A percentile compares a stretch with the other conserved stretches of the same genome.
Conservation (phyloP, 2,888 invertebrate genomes). For the Himalopsyche anomala region DNA sequence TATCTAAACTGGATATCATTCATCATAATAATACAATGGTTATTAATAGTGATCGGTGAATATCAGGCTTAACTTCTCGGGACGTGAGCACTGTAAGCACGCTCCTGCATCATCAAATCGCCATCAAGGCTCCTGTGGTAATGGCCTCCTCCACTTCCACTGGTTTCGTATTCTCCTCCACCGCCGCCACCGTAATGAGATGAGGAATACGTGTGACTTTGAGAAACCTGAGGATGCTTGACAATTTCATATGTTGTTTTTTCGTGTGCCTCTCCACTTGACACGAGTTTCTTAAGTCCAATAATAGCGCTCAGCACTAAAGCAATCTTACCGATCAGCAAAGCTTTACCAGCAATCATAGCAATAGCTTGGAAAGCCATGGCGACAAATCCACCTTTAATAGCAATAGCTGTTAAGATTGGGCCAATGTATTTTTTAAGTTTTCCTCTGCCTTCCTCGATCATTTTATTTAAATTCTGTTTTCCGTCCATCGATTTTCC, state of each 20-base stretch:
- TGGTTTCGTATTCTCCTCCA: constrained; percentile 76
- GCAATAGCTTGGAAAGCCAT: constrained; percentile 87
- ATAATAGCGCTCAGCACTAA: constrained; percentile 87
- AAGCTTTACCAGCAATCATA: constrained; percentile 86
- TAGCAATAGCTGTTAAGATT: constrained; percentile 81
- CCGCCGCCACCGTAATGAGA: constrained; percentile 78
- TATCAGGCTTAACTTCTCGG: constrained; percentile 66
- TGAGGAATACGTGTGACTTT: constrained; percentile 85
- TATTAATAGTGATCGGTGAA: neutral
- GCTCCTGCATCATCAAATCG: constrained; percentile 80
- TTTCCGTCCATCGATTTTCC: constrained; percentile 71
- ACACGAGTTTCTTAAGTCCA: constrained; percentile 87
- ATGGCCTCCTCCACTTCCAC: constrained; percentile 77
- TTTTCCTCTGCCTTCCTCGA: constrained; percentile 78
- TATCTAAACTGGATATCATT: no score
- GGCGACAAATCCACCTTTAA: constrained; percentile 84
- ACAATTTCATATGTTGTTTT: constrained; percentile 91
- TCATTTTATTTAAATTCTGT: constrained; percentile 68
- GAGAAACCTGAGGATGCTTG: constrained; percentile 89
- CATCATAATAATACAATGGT: neutral
- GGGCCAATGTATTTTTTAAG: constrained; percentile 82
- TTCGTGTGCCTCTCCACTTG: constrained; percentile 81
- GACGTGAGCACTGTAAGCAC: constrained; percentile 78
- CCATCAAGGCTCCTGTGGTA: constrained; percentile 78
- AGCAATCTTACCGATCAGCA: constrained; percentile 90